phyloP scores from a whole-genome alignment of 2,888 invertebrate species.

The Torymus aiolomorphi region DNA sequence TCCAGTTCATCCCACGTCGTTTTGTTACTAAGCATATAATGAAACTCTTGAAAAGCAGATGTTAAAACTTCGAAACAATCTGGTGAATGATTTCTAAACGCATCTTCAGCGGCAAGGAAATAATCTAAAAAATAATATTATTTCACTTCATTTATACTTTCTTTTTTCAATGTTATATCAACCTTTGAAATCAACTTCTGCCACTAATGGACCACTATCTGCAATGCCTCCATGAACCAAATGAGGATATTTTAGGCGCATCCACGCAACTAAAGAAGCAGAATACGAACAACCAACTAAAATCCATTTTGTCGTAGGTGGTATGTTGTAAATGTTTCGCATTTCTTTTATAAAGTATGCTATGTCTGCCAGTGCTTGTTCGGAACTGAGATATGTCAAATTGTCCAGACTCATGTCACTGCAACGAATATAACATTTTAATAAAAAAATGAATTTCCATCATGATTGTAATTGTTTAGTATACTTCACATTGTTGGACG shows the following conservation, averaged over 20 bases:
- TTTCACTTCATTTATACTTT: background rate
- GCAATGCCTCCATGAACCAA: constrained; percentile 90
- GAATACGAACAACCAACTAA: constrained; percentile 97
- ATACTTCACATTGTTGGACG: constrained; percentile 86
- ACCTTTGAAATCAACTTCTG: constrained; percentile 90
- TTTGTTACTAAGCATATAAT: constrained; percentile 79
- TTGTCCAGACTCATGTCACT: constrained; percentile 82
- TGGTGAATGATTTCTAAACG: constrained; percentile 82
- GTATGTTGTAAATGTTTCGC: constrained; percentile 80
- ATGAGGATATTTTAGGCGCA: constrained; percentile 91
- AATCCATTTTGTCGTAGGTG: constrained; percentile 84
- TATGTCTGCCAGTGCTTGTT: constrained; percentile 90
- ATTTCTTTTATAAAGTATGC: constrained; percentile 87
- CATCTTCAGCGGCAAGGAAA: constrained; percentile 86
- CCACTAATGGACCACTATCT: constrained; percentile 91
- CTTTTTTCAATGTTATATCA: constrained; percentile 40
- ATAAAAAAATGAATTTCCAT: background rate
- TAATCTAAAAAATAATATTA: constrained; percentile 80
- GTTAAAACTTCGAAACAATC: constrained; percentile 83
- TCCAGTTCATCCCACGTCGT: constrained; percentile 81
- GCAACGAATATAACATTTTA: no score
- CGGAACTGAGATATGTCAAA: constrained; percentile 86
- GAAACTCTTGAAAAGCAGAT: constrained; percentile 82
- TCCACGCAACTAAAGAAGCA: constrained; percentile 94
- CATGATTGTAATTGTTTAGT: background rate